Evolutionary conservation across 1,140 invertebrate species (phyloP).

Genomic region (Drosophila ananassae): DNA sequence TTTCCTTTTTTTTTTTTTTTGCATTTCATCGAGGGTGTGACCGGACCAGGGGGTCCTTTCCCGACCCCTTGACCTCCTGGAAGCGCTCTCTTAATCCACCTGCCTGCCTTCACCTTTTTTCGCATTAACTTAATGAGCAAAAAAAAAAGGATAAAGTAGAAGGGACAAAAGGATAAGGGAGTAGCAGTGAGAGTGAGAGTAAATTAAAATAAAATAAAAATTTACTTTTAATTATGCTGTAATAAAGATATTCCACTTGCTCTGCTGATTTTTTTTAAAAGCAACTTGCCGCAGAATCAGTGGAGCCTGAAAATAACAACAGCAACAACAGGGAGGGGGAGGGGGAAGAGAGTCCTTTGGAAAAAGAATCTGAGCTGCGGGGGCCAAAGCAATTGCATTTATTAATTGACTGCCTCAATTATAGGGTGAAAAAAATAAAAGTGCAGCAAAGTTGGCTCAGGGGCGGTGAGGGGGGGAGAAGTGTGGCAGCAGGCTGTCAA

Average conservation of each 20-base stretch:
- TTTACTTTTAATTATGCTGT: constrained; percentile 64
- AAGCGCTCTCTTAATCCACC: constrained; percentile 28
- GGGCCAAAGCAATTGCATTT: constrained; percentile 54
- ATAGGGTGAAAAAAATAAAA: constrained; percentile 9
- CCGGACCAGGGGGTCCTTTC: neutral
- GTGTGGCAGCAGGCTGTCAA: neutral
- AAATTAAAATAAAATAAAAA: constrained; percentile 50
- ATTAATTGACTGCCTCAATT: constrained; percentile 71
- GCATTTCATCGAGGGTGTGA: constrained; percentile 2
- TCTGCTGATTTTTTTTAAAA: neutral
- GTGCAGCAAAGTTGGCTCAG: no score
- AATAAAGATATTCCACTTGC: constrained; percentile 55
- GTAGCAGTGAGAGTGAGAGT: constrained; percentile 14
- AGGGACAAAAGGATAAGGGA: neutral
- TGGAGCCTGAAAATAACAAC: constrained; percentile 25
- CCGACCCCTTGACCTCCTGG: constrained; percentile 16
- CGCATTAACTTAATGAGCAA: constrained; percentile 64
- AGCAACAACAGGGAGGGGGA: neutral
- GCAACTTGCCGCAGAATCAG: constrained; percentile 50
- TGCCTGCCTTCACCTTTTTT: constrained; percentile 27
- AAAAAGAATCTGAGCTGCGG: constrained; percentile 20
- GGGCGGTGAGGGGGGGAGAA: no score
- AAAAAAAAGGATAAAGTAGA: neutral
- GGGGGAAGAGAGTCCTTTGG: no score
- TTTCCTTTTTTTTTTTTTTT: neutral